Percentiles rank a stretch among this genome's conserved stretches.
Conservation (phyloP, 1,140 invertebrate genomes). For the Euwallacea fornicatus region DNA sequence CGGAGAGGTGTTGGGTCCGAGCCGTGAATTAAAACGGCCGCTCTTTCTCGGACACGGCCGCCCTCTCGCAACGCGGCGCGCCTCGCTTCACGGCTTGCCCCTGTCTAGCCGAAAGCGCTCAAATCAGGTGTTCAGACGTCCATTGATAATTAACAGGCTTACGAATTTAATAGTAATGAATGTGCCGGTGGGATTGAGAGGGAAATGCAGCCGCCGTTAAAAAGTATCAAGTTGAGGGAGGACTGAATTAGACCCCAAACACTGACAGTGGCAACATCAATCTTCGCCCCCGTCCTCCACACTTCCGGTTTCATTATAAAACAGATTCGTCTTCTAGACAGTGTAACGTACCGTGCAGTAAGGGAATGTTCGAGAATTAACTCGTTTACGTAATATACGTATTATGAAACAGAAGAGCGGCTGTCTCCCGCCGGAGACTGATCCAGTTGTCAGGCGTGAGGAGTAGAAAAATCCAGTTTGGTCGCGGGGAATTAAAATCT, state of each 20-base stretch:
- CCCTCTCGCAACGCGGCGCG: too few relatives aligned
- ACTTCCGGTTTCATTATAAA: conserved; percentile 44
- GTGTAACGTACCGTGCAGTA: conserved; percentile 19
- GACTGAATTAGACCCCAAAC: conserved; percentile 28
- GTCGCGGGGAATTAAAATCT: too few relatives aligned
- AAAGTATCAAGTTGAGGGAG: conserved; percentile 22
- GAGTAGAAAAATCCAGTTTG: too few relatives aligned
- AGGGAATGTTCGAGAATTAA: conserved; percentile 8
- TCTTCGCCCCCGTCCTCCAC: conserved; percentile 39
- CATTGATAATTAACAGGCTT: too few relatives aligned
- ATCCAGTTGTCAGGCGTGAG: neutral
- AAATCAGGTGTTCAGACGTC: too few relatives aligned
- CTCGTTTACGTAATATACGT: neutral
- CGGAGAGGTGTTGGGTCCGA: too few relatives aligned
- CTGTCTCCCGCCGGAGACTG: neutral
- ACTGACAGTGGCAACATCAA: conserved; percentile 41
- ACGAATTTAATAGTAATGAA: neutral
- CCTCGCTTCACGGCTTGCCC: too few relatives aligned
- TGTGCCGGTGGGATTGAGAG: neutral
- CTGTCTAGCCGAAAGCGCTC: too few relatives aligned
- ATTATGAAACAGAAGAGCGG: neutral
- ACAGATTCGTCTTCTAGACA: conserved; percentile 42
- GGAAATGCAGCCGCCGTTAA: neutral
- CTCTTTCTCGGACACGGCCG: too few relatives aligned
- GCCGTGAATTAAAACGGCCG: too few relatives aligned